Evolutionary conservation across 2,888 invertebrate species (phyloP).

Genomic region (Linnaemya vulpina): DNA sequence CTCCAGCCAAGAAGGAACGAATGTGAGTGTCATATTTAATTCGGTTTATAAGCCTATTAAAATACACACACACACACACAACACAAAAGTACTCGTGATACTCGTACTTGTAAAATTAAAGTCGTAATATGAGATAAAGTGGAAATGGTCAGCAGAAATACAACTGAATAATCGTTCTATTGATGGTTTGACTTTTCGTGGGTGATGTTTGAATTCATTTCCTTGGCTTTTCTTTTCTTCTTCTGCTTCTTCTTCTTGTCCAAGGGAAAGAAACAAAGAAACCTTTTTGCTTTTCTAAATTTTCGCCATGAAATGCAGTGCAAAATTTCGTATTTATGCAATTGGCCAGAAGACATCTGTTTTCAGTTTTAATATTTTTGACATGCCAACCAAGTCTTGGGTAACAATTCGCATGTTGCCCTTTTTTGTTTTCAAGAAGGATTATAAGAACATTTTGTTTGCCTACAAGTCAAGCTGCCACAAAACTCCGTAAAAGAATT

Average conservation of each 20-base stretch:
- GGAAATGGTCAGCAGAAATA: conserved; percentile 56
- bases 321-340: conserved; percentile 63
- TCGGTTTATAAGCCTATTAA: conserved; percentile 74
- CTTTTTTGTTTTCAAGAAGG: conserved; percentile 63
- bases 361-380: conserved; percentile 40
- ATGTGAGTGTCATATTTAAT: conserved; percentile 81
- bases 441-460: conserved; percentile 54
- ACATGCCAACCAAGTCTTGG: conserved; percentile 34
- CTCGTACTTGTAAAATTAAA: conserved; percentile 31
- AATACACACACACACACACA: conserved; percentile 34
- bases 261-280: conserved; percentile 20
- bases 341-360: conserved; percentile 65
- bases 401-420: conserved; percentile 28
- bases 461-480: conserved; percentile 58
- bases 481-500: conserved; percentile 28
- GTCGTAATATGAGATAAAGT: conserved; percentile 52
- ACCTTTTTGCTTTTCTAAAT: conserved; percentile 40
- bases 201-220: conserved; percentile 61
- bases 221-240: conserved; percentile 2
- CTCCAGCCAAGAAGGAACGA: conserved; percentile 38
- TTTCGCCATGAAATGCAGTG: conserved; percentile 39
- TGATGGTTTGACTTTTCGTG: conserved; percentile 65
- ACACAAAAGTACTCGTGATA: too few species aligned
- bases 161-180: conserved; percentile 11
- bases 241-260: not conserved